These are phyloP conservation scores for Bradysia coprophila DNA, from an alignment of 1,140 invertebrate genomes.

Conservation along the genomic window DNA sequence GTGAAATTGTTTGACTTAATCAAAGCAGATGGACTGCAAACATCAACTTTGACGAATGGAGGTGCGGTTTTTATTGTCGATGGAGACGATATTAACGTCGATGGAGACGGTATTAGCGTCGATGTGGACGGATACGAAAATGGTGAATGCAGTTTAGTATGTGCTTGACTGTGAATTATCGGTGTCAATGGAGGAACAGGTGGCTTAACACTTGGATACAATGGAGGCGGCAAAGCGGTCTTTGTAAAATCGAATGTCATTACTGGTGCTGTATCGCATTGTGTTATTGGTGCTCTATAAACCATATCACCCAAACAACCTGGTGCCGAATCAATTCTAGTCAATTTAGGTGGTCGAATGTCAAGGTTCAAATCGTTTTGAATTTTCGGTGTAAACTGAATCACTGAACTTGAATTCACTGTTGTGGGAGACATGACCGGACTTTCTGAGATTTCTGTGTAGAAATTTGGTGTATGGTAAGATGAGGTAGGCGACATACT, in stretches of 20 bases:
- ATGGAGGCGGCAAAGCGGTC: slow-evolving; percentile 1
- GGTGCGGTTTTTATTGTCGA: no score
- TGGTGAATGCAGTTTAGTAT: not conserved
- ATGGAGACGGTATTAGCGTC: not conserved
- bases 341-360: not conserved
- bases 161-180: not conserved
- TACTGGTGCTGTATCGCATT: not conserved
- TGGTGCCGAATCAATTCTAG: slow-evolving; percentile 1
- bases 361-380: not conserved
- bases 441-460: not conserved
- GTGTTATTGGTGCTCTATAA: not conserved
- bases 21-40: slow-evolving; percentile 3
- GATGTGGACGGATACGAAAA: not conserved
- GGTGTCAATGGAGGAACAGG: not conserved
- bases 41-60: no score
- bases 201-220: not conserved
- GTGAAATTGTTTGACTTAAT: slow-evolving; percentile 8
- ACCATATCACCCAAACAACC: not conserved
- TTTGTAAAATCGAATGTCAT: slow-evolving; percentile 1
- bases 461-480: not conserved
- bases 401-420: not conserved
- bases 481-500: not conserved
- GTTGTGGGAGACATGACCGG: no score
- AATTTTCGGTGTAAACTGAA: not conserved
- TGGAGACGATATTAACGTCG: no score